phyloP scores from a whole-genome alignment of 2,888 invertebrate species.

The Cryptus viduatorius region DNA sequence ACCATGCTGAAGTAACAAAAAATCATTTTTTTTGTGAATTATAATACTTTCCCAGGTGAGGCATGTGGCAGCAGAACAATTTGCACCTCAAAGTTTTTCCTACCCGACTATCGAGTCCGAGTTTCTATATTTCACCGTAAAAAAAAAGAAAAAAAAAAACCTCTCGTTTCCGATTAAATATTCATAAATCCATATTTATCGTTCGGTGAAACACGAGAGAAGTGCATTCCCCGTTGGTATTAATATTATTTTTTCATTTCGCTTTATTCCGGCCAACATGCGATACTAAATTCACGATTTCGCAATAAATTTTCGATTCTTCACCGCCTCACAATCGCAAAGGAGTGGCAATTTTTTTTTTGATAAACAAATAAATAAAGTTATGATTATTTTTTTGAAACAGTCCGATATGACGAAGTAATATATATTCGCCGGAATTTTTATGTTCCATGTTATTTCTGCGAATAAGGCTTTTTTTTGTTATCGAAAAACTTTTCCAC shows the following conservation, averaged over 20 bases:
- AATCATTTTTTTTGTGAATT: neutral
- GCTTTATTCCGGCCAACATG: neutral
- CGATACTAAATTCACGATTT: neutral
- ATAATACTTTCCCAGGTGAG: neutral
- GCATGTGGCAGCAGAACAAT: constrained; percentile 38
- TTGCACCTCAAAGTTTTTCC: constrained; percentile 68
- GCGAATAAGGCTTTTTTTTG: neutral
- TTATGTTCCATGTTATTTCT: constrained; percentile 1
- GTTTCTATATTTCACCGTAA: constrained; percentile 9
- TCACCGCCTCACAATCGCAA: neutral
- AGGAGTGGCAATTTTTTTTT: neutral
- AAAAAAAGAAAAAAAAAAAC: neutral
- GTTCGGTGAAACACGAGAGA: constrained; percentile 2
- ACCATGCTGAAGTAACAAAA: neutral
- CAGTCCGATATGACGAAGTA: neutral
- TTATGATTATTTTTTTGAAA: neutral
- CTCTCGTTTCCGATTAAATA: constrained; percentile 21
- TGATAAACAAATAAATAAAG: neutral
- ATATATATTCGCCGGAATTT: neutral
- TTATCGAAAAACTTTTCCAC: neutral
- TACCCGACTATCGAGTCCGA: neutral
- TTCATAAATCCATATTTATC: constrained; percentile 38
- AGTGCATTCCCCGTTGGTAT: neutral
- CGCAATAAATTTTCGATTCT: neutral
- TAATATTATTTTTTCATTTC: constrained; percentile 12